Percentiles rank a stretch among this genome's conserved stretches.
Evolutionary conservation across 2,797 vertebrate species (phyloP).

Genomic region (Odontamblyopus lacepedii): DNA sequence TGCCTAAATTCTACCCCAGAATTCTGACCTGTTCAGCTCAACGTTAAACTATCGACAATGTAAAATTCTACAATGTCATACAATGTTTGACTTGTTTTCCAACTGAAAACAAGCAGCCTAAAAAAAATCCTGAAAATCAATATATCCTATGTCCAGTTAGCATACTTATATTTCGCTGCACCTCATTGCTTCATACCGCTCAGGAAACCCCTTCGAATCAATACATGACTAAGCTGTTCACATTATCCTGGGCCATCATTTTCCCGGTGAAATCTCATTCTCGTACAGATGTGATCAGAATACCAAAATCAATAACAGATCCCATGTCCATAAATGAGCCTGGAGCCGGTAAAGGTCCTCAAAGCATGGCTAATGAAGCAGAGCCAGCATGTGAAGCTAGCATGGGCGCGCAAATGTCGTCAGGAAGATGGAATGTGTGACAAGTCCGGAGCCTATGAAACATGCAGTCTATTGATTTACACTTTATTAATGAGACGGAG

Average conservation of each 20-base stretch:
- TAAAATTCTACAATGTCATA: too few relatives aligned
- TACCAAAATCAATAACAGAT: neutral
- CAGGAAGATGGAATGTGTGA: neutral
- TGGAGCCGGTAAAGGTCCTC: neutral
- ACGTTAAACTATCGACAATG: too few relatives aligned
- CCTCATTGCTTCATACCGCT: too few relatives aligned
- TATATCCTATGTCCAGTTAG: too few relatives aligned
- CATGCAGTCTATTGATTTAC: neutral
- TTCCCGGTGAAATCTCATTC: neutral
- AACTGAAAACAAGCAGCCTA: too few relatives aligned
- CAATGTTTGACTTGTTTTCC: too few relatives aligned
- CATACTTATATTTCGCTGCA: too few relatives aligned
- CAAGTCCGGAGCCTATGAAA: neutral
- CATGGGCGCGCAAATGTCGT: neutral
- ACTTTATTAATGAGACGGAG: neutral
- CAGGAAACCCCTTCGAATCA: neutral
- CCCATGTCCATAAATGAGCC: neutral
- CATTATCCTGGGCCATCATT: neutral
- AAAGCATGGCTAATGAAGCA: neutral
- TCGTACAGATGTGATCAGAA: neutral
- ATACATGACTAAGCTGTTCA: neutral
- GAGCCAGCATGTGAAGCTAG: neutral
- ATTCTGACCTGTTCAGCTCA: too few relatives aligned
- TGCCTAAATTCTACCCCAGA: too few relatives aligned
- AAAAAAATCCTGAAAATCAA: too few relatives aligned